A percentile compares a stretch with the other conserved stretches of the same genome.
Evolutionary conservation across 1,140 invertebrate genomes (phyloP).

Genomic region (Atta texana): DNA sequence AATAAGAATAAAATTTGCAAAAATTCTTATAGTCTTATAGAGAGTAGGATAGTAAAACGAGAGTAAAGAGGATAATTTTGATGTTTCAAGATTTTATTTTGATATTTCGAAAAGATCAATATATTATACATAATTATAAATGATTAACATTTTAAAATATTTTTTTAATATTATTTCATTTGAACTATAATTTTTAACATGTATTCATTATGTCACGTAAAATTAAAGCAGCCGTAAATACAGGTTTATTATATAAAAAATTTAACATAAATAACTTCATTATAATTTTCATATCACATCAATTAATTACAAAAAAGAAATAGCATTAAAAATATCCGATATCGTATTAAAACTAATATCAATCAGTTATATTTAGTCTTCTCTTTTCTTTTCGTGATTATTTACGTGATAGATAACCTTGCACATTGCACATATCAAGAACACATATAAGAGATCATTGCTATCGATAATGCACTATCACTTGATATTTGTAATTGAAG

Average conservation of each 20-base stretch:
- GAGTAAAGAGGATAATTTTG: neutral
- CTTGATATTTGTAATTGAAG: neutral
- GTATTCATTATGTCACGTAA: neutral
- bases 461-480: neutral
- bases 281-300: conserved; percentile 9
- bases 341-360: neutral
- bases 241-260: neutral
- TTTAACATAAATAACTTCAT: neutral
- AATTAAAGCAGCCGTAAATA: neutral
- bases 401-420: neutral
- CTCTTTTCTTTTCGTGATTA: neutral
- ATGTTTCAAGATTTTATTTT: conserved; percentile 35
- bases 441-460: neutral
- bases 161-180: neutral
- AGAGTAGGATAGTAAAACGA: neutral
- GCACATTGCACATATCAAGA: neutral
- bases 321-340: neutral
- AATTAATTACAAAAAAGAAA: conserved; percentile 20
- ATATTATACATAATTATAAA: conserved; percentile 2
- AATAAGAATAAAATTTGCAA: neutral
- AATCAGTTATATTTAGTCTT: neutral
- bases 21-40: neutral
- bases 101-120: neutral
- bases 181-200: conserved; percentile 1
- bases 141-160: neutral